phyloP scores from a whole-genome alignment of 2,888 invertebrate species.

The Aphodius sticticus region DNA sequence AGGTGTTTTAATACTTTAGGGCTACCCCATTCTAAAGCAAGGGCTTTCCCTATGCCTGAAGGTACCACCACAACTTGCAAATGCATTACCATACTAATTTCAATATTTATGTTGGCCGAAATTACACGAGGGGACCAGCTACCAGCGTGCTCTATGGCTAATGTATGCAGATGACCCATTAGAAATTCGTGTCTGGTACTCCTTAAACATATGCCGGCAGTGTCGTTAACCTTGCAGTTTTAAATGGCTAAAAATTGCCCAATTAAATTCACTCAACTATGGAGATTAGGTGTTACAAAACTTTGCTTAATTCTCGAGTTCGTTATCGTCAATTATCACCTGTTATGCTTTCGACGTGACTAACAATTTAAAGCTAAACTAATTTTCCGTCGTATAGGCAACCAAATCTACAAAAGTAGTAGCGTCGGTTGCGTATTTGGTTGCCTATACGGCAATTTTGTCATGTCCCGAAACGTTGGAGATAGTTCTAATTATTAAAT shows the following conservation, averaged over 20 bases:
- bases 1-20: not conserved
- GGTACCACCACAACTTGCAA: slow-evolving; percentile 31
- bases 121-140: not conserved
- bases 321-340: too few species aligned
- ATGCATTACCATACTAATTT: slow-evolving; percentile 36
- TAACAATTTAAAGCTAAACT: too few species aligned
- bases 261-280: too few species aligned
- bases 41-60: not conserved
- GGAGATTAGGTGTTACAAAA: too few species aligned
- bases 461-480: too few species aligned
- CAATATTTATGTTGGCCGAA: slow-evolving; percentile 32
- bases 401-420: too few species aligned
- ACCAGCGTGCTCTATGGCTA: not conserved
- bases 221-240: not conserved
- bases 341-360: too few species aligned
- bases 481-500: too few species aligned
- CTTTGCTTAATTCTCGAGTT: too few species aligned
- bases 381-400: too few species aligned
- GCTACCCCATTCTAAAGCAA: not conserved
- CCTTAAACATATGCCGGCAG: not conserved
- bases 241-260: not conserved
- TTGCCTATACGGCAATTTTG: too few species aligned
- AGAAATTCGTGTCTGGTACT: not conserved
- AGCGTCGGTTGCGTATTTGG: too few species aligned
- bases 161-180: not conserved